Base-by-base conservation (phyloP, 2,888 invertebrate species). In the Pammene aurita region DNA sequence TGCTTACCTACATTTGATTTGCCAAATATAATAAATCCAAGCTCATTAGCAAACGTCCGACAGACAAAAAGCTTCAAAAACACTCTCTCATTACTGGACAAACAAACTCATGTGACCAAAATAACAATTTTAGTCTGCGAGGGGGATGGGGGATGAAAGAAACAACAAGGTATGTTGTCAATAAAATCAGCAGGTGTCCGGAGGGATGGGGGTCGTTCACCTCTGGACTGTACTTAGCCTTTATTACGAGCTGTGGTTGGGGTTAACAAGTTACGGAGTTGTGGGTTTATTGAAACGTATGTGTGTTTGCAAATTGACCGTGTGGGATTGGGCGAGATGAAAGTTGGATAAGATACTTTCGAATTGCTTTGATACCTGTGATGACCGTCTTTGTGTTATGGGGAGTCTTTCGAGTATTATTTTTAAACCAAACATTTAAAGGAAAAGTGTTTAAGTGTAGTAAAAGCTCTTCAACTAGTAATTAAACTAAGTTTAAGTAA, bases 161-260 rank as follows among this genome's bases (percentile, higher is more conserved):
- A 84, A 81, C 81, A 81, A 80, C 81, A 81, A 80, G 81, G 75
- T 77, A 71, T 83, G 87, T 87, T 92, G 92, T 90, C 91, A 90
- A 88, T 88, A 89, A 89, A 90, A 90, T 88, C 88, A 87, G 87
- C 85, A 87, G 89, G 88, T 86, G 88, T 89, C 89, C 87, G 77
- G 73, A 81, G 88, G 89, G 81, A 71, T 66, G 72, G 79, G 79
- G 89, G 88, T 87, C 89, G 81, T 86, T 87, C 84, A 89, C 86
- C 89, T 83, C 78, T 71, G 78, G 58, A 56, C 71, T 71, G 64
- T 71, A 65, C 64, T 70, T 81, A 82, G 77, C 76, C 76, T 77
- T 80, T 81, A 81, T 82, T 78, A 77, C 74, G n/a, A n/a, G n/a
- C 76, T 72, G 75, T 72, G 76, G 75, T 76, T 77, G 76, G 78